phyloP scores from a whole-genome alignment of 1,140 invertebrate genomes.

The Muscidifurax raptorellus region DNA sequence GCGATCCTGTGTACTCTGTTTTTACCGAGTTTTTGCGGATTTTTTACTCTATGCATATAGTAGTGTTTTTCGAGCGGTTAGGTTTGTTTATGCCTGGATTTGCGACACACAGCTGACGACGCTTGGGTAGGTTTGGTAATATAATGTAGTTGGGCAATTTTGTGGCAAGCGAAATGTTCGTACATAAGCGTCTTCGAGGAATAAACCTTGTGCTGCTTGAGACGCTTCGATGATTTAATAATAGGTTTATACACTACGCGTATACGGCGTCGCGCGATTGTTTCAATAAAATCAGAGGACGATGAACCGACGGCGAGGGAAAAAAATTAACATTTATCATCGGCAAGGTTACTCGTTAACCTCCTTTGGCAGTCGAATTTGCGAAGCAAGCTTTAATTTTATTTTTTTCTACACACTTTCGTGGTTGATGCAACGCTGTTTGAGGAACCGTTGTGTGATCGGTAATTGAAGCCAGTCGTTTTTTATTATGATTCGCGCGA shows the following conservation, averaged over 20 bases:
- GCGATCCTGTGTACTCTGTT: background rate
- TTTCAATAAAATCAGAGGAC: slow-evolving; percentile 1
- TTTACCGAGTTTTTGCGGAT: no score
- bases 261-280: background rate
- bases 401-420: background rate
- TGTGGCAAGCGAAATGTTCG: no score
- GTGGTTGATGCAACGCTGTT: background rate
- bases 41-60: no score
- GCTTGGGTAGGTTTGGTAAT: no score
- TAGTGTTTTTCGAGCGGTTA: no score
- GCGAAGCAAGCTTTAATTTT: background rate
- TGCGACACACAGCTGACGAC: no score
- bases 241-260: background rate
- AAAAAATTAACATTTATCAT: background rate
- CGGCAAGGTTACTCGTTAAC: background rate
- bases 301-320: background rate
- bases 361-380: background rate
- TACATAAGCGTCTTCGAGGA: no score
- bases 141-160: no score
- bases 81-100: no score
- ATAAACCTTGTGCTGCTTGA: background rate
- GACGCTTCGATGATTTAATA: background rate
- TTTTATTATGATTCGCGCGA: no score
- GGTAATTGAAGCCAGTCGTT: no score
- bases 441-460: no score